Evolutionary conservation across 2,888 invertebrate species (phyloP).

Genomic region (Thecocarcelia acutangulata): DNA sequence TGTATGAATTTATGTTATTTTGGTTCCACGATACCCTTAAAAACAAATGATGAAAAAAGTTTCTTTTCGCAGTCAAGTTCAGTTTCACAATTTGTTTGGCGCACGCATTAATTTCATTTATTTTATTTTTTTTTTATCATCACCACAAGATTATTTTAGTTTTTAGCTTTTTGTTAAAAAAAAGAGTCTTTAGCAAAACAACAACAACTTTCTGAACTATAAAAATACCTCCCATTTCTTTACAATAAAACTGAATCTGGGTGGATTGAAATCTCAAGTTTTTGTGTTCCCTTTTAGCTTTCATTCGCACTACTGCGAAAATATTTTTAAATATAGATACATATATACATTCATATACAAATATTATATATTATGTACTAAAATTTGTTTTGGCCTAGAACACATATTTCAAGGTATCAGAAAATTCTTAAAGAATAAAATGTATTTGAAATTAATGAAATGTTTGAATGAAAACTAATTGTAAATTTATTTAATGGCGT

Average conservation of each 20-base stretch:
- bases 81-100: slow-evolving; percentile 77
- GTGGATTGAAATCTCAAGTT: slow-evolving; percentile 43
- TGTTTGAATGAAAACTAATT: too few species aligned
- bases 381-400: too few species aligned
- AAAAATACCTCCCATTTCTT: slow-evolving; percentile 34
- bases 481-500: too few species aligned
- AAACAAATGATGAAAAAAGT: slow-evolving; percentile 35
- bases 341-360: too few species aligned
- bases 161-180: slow-evolving; percentile 31
- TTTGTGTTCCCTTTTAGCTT: slow-evolving; percentile 69
- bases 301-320: slow-evolving; percentile 74
- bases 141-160: slow-evolving; percentile 28
- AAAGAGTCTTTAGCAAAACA: slow-evolving; percentile 31
- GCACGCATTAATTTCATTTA: slow-evolving; percentile 73
- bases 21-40: slow-evolving; percentile 23
- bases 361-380: too few species aligned
- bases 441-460: too few species aligned
- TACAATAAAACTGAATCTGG: neutral
- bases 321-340: slow-evolving; percentile 60
- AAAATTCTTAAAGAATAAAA: too few species aligned
- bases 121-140: slow-evolving; percentile 69
- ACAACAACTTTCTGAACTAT: slow-evolving; percentile 9
- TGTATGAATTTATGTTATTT: slow-evolving; percentile 20
- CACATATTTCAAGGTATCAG: too few species aligned
- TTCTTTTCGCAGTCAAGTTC: slow-evolving; percentile 77